Percentiles rank a stretch among this genome's conserved stretches.
Evolutionary conservation across 2,113 vertebrate genomes (phyloP).

Genomic region (Cepphus grylle): DNA sequence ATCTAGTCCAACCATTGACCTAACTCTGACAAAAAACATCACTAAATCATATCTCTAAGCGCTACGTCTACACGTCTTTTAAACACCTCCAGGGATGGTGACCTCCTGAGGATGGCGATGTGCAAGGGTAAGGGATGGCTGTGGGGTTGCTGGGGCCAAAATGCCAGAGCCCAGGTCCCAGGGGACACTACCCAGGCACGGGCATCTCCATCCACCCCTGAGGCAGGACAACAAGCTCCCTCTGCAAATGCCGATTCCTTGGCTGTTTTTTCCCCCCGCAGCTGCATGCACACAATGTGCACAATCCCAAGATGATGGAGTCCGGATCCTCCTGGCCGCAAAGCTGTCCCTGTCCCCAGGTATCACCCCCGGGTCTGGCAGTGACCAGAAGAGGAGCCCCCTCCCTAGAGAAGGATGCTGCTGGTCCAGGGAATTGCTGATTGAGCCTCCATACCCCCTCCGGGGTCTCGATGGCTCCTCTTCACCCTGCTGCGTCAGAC

Average conservation of each 20-base stretch:
- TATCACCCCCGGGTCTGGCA: accelerated
- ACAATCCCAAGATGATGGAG: accelerated
- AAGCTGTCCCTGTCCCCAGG: accelerated
- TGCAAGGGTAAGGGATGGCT: not conserved
- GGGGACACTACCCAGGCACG: accelerated
- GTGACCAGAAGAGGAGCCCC: accelerated
- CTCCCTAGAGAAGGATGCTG: not conserved
- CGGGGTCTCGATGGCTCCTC: accelerated
- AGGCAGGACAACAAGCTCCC: not conserved
- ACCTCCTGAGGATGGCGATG: not conserved
- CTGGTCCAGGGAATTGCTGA: accelerated
- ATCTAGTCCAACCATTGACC: no score
- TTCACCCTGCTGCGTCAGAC: accelerated
- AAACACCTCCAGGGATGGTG: no score
- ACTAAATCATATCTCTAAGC: no score
- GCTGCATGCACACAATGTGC: accelerated
- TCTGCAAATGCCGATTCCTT: accelerated
- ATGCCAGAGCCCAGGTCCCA: not conserved
- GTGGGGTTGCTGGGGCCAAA: not conserved
- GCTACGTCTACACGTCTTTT: no score
- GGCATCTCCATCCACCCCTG: not conserved
- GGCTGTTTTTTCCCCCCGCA: accelerated
- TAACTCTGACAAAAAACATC: no score
- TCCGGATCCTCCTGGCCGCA: accelerated
- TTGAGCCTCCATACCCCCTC: not conserved